These are phyloP conservation scores for Percina caprodes DNA, from an alignment of 2,113 vertebrate species.

Conservation along the genomic window DNA sequence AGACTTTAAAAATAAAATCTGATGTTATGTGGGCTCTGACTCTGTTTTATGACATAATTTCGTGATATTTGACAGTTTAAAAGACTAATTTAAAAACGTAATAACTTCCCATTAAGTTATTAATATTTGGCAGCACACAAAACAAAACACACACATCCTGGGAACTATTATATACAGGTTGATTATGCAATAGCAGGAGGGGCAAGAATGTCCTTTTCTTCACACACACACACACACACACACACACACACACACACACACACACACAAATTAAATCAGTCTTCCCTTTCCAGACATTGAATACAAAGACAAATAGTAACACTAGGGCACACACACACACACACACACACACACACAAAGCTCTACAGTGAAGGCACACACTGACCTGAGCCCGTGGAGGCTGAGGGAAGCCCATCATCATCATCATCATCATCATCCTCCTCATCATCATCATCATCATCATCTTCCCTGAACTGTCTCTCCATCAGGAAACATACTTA, in stretches of 20 bases:
- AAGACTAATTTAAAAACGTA: not conserved
- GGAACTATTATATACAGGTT: conserved; percentile 14
- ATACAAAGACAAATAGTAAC: too few species aligned
- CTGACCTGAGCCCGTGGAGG: conserved; percentile 62
- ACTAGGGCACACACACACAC: conserved; percentile 21
- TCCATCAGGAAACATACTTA: not conserved
- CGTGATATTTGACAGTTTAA: not conserved
- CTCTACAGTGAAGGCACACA: conserved; percentile 7
- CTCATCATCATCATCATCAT: conserved; percentile 2
- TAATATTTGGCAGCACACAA: not conserved
- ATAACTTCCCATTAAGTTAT: not conserved
- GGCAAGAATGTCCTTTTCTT: conserved; percentile 14
- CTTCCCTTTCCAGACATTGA: too few species aligned
- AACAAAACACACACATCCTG: not conserved
- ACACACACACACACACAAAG: conserved; percentile 24
- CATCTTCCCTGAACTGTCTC: not conserved
- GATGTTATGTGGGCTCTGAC: not conserved
- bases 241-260: conserved; percentile 15
- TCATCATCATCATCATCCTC: conserved; percentile 13
- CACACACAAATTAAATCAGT: too few species aligned
- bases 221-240: conserved; percentile 8
- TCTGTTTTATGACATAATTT: not conserved
- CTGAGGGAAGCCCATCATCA: conserved; percentile 23
- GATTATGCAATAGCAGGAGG: conserved; percentile 19
- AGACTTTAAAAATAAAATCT: not conserved